Percentiles rank a stretch among this genome's conserved stretches.
Evolutionary conservation across 2,888 invertebrate species (phyloP).

Genomic region (Drosophila macrothrix): DNA sequence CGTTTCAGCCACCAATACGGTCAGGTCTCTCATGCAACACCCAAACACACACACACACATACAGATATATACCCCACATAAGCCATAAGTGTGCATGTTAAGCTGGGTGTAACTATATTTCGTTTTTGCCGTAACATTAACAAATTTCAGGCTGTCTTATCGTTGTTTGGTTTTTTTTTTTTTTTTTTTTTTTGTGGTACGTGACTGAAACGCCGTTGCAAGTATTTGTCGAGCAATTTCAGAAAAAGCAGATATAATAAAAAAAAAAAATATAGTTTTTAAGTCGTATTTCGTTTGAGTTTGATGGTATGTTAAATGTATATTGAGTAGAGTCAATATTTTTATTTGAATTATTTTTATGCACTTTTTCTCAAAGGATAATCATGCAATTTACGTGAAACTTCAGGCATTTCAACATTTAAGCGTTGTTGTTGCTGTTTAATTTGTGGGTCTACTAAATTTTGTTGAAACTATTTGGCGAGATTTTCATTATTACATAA

Average conservation of each 20-base stretch:
- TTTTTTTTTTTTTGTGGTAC: conserved; percentile 54
- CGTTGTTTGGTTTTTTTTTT: conserved; percentile 43
- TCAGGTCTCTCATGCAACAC: conserved; percentile 57
- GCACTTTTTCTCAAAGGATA: neutral
- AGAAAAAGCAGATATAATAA: neutral
- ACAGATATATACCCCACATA: conserved; percentile 10
- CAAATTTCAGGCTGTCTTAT: conserved; percentile 47
- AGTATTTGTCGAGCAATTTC: conserved; percentile 66
- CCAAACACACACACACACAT: conserved; percentile 28
- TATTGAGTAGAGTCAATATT: neutral
- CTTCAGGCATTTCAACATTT: conserved; percentile 8
- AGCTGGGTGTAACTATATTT: conserved; percentile 58
- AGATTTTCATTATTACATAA: conserved; percentile 34
- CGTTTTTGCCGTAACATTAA: conserved; percentile 45
- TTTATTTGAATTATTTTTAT: conserved; percentile 1
- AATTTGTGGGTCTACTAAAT: neutral
- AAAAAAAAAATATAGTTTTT: neutral
- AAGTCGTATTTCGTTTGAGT: neutral
- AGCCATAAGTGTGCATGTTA: conserved; percentile 20
- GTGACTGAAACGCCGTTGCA: conserved; percentile 74
- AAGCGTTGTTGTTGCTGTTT: conserved; percentile 6
- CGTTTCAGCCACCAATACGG: conserved; percentile 64
- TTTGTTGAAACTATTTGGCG: conserved; percentile 34
- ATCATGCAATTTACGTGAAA: conserved; percentile 12
- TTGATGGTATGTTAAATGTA: neutral